phyloP scores from a whole-genome alignment of 2,888 invertebrate species.

The Hyposoter dolosus region DNA sequence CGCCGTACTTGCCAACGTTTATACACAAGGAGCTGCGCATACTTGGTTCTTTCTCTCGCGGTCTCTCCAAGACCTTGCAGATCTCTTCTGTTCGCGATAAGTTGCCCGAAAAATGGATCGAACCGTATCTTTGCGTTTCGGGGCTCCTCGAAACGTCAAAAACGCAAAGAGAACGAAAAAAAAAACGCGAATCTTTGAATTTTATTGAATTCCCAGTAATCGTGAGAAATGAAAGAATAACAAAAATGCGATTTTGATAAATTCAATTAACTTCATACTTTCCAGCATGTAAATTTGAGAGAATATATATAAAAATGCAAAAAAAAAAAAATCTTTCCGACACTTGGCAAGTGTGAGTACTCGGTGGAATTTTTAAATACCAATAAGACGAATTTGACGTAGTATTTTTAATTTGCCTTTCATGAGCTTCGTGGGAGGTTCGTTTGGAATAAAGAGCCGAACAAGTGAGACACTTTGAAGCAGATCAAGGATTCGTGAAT shows the following conservation, averaged over 20 bases:
- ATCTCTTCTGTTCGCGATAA: constrained; percentile 1
- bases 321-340: background rate
- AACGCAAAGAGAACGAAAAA: background rate
- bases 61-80: background rate
- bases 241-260: background rate
- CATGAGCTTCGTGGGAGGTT: background rate
- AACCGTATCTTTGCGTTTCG: background rate
- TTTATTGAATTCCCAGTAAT: background rate
- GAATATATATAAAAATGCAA: background rate
- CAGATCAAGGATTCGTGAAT: constrained; percentile 48
- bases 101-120: background rate
- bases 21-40: constrained; percentile 33
- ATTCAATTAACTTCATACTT: no score
- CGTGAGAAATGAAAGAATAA: background rate
- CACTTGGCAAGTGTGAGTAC: background rate
- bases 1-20: constrained; percentile 3
- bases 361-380: background rate
- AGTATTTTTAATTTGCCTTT: constrained; percentile 8
- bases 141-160: background rate
- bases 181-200: background rate
- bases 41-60: background rate
- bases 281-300: no score
- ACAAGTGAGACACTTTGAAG: constrained; percentile 3
- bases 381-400: background rate
- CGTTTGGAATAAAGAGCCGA: background rate